phyloP scores from a whole-genome alignment of 2,797 vertebrate genomes.

The Synanceia verrucosa region DNA sequence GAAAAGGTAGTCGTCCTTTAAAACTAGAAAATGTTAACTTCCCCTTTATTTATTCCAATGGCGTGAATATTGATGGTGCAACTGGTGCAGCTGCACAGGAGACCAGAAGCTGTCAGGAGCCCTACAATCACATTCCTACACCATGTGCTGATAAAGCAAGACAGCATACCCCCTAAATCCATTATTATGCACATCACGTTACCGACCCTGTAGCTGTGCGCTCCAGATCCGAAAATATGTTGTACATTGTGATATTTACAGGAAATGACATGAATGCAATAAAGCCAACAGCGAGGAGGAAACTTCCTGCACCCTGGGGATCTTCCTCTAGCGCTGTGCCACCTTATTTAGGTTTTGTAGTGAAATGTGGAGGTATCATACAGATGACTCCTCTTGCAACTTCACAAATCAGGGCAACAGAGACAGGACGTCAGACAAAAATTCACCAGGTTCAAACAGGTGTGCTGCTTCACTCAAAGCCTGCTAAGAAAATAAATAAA shows the following conservation, averaged over 20 bases:
- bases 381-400: too few relatives aligned
- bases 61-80: not conserved
- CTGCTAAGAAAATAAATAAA: too few relatives aligned
- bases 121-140: not conserved
- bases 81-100: not conserved
- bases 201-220: not conserved
- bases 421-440: too few relatives aligned
- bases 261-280: too few relatives aligned
- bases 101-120: not conserved
- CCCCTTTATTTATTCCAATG: too few relatives aligned
- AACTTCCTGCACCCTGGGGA: not conserved
- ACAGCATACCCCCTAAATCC: not conserved
- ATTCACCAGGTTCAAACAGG: too few relatives aligned
- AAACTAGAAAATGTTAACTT: too few relatives aligned
- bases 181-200: not conserved
- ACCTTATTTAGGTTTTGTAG: too few relatives aligned
- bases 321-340: too few relatives aligned
- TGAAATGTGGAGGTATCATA: not conserved
- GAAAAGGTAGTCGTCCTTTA: not conserved
- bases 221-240: not conserved
- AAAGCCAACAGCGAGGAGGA: not conserved
- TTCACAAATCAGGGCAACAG: too few relatives aligned
- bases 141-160: too few relatives aligned
- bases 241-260: not conserved
- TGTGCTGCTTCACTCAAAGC: too few relatives aligned